A percentile compares a stretch with the other conserved stretches of the same genome.
phyloP scores from a whole-genome alignment of 2,888 invertebrate species.

The Andrena bicolor region DNA sequence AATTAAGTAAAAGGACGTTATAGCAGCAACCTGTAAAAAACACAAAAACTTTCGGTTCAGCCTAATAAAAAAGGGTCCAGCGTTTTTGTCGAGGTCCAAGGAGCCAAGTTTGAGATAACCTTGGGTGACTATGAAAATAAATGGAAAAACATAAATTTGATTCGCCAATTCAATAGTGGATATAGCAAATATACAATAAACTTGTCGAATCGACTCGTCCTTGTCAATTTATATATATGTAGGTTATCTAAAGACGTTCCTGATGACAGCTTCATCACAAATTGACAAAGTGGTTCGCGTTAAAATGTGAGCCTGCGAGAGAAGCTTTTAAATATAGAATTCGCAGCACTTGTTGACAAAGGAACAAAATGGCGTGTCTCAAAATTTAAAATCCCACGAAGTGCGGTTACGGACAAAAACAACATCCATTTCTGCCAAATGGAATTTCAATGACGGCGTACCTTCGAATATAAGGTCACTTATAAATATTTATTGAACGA shows the following conservation, averaged over 20 bases:
- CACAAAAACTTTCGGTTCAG: too few species aligned
- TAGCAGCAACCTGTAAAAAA: too few species aligned
- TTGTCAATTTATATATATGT: neutral
- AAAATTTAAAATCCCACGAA: neutral
- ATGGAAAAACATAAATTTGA: too few species aligned
- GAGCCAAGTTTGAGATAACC: too few species aligned
- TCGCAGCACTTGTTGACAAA: neutral
- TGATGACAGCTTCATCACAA: neutral
- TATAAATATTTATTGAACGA: conserved; percentile 16
- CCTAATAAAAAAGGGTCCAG: too few species aligned
- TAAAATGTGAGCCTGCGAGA: neutral
- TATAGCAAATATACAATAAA: too few species aligned
- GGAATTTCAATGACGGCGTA: neutral
- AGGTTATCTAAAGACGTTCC: too few species aligned
- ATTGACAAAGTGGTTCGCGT: neutral
- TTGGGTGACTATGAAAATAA: too few species aligned
- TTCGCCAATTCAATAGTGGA: too few species aligned
- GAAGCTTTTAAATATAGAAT: too few species aligned
- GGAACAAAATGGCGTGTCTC: neutral
- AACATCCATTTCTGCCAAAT: neutral
- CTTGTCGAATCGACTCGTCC: neutral
- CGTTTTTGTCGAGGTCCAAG: too few species aligned
- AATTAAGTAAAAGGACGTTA: too few species aligned
- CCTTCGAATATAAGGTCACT: neutral
- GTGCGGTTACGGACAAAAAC: neutral